Evolutionary conservation across 1,140 invertebrate species (phyloP), one percentile per base, ranked within the genome.

Genomic region (Helicorthomorpha holstii): DNA sequence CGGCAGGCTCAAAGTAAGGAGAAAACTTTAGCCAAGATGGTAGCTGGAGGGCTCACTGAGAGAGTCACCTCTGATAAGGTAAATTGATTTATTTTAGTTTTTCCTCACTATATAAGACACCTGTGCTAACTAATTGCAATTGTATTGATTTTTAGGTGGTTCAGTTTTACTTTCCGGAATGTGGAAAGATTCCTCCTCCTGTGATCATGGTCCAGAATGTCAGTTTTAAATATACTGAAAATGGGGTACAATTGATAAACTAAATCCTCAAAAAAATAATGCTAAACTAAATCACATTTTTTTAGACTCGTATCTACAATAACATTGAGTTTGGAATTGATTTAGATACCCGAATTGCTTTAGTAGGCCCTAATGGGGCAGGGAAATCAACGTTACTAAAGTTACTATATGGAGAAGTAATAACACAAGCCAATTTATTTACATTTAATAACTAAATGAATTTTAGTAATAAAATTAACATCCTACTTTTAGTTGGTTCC

Each of bases 131-230:
- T 12, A 26, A 14, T 12, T 66, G 65, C 52, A 59, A 64, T 53
- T 65, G 65, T 54, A 27, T 42, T n/a, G 7, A 27, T 54, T 62
- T 61, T 44, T 58, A 71, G 76, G 77, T 75, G 27, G 74, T 97
- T 10, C 83, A 83, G 48, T 97, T 98, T 65, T 94, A 90, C 66
- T 99, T 99, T 68, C 93, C 92, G 7, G 87, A 87, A 26, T 97
- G 94, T 67, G 95, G 93, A 51, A 85, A 77, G 24, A 85, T 99
- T 57, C 95, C 96, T 43, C 96, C 96, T 0, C 96, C 96, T 1
- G 94, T 99, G 52, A 97, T 98, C 56, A 97, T 97, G 91, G 91
- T 98, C 38, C 87, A 89, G 66, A 92, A 98, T 66, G 93, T 99
- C 22, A 89, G 84, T 61, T 99, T 98, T 71, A 79, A 83, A 24